Percentiles rank a stretch among this genome's conserved stretches.
phyloP scores from a whole-genome alignment of 2,888 invertebrate species.

The Invenusta paracnida region DNA sequence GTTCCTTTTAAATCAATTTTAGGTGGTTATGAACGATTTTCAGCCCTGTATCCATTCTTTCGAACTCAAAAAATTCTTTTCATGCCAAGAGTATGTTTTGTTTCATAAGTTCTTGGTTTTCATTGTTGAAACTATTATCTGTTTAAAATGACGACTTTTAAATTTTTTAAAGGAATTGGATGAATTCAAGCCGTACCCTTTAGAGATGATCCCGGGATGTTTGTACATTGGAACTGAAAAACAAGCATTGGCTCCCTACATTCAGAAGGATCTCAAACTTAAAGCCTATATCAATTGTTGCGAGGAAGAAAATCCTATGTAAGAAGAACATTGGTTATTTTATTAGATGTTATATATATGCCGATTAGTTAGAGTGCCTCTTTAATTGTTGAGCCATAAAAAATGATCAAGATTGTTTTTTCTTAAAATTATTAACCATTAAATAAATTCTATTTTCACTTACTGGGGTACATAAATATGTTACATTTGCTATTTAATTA shows the following conservation, averaged over 20 bases:
- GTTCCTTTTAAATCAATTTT: slow-evolving; percentile 31
- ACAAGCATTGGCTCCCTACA: slow-evolving; percentile 55
- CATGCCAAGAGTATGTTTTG: slow-evolving; percentile 56
- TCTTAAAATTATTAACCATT: no score
- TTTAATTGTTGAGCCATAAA: no score
- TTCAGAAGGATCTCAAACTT: slow-evolving; percentile 60
- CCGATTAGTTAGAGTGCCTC: no score
- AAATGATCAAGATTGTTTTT: no score
- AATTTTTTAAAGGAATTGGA: slow-evolving; percentile 56
- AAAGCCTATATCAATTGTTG: slow-evolving; percentile 56
- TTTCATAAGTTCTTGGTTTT: no score
- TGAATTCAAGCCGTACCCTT: slow-evolving; percentile 57
- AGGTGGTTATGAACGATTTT: slow-evolving; percentile 60
- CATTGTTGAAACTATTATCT: no score
- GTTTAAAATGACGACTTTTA: no score
- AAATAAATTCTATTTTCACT: no score
- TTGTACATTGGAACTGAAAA: slow-evolving; percentile 57
- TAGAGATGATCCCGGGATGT: slow-evolving; percentile 55
- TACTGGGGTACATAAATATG: no score
- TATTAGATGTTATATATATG: no score
- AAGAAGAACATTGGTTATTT: no score
- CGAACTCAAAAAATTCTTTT: slow-evolving; percentile 60
- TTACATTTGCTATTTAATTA: no score
- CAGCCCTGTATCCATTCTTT: slow-evolving; percentile 59
- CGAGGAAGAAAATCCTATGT: slow-evolving; percentile 47